Base-by-base conservation (phyloP, 2,888 invertebrate species). In the Drosophila robusta region DNA sequence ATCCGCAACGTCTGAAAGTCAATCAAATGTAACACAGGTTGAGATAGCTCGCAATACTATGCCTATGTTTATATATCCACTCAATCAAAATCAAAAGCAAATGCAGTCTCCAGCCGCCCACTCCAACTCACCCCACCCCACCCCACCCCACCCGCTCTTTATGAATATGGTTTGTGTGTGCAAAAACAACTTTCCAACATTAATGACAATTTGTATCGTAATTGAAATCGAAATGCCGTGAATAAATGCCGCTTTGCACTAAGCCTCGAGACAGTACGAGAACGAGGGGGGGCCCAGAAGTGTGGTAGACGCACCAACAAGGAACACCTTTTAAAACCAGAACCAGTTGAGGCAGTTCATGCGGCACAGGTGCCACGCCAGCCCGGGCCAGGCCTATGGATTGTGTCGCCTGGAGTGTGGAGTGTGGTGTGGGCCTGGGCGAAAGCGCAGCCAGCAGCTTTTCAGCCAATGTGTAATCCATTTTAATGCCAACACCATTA, bases 191-290 rank as follows among this genome's bases (percentile, higher is more conserved):
- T 85, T 85, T 85, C 85, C 87, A 88, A 85, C 85, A 87, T 88
- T 88, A 85, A 85, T 88, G 85, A 85, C 81, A 87, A 85, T 88
- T 88, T 85, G 85, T 85, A 85, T 85, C 89, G 89, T 85, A 85
- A 85, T 85, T 85, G 89, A 85, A 85, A 85, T 85, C 85, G 85
- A 85, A 85, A 88, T 79, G 85, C 89, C 85, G 85, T 85, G 89
- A 85, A 85, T 85, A 85, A 85, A 88, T 85, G 89, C 87, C 84
- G 89, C 85, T 85, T 88, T 86, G 78, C 88, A 84, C 86, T 84
- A 82, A 78, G 81, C 54, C 56, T 18, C 41, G 9, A 63, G 72
- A 50, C 56, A 60, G 39, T 41, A 38, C 24, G 14, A 11, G 34
- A 39, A 38, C 24, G 22, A 12, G 57, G 26, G 34, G 34, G 11